Base-by-base conservation (phyloP, 2,113 vertebrate species). In the Seriola dumerili region DNA sequence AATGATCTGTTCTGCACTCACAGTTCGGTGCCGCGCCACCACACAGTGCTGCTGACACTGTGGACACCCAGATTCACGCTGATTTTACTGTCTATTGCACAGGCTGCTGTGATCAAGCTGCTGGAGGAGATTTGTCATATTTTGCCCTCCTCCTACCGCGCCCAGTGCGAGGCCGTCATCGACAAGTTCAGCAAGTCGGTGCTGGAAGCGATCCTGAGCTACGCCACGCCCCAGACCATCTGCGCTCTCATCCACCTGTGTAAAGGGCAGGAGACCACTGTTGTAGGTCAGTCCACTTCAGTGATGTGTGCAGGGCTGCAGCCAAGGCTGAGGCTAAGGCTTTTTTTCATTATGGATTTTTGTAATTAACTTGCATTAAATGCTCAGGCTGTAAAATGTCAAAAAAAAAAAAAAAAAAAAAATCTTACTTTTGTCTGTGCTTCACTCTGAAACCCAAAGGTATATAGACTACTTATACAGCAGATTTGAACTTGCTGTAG, bases 161-260 rank as follows among this genome's bases (percentile, higher is more conserved):
- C 90, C 3, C 89, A 96, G 57, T 99, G 98, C 64, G 88, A 95
- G 83, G 88, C 81, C 3, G 69, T 98, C 38, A 88, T 96, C 0
- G 80, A 93, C 68, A 94, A 87, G 44, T 96, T 96, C 6, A 88
- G 89, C 0, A 90, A 83, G 62, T 79, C 90, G 12, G 71, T 95
- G 12, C 5, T 98, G 8, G 96, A 98, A 0, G 78, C 84, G 0
- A 61, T 97, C 40, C 59, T 97, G 82, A 81, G 89, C 58, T 90
- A 86, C 1, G 64, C 94, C 78, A 93, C 93, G 0, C 97, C 97
- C 0, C 88, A 95, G 55, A 67, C 96, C 85, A 89, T 98, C 83
- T 99, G 98, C 0, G 80, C 87, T 21, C 91, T 96, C 5, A 19
- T 97, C 25, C 90, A 91, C 25, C 29, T 93, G 69, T 98, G 98